Percentiles rank a stretch among this genome's conserved stretches.
phyloP scores from a whole-genome alignment of 2,888 invertebrate genomes.

The Drosophila hamatofila region DNA sequence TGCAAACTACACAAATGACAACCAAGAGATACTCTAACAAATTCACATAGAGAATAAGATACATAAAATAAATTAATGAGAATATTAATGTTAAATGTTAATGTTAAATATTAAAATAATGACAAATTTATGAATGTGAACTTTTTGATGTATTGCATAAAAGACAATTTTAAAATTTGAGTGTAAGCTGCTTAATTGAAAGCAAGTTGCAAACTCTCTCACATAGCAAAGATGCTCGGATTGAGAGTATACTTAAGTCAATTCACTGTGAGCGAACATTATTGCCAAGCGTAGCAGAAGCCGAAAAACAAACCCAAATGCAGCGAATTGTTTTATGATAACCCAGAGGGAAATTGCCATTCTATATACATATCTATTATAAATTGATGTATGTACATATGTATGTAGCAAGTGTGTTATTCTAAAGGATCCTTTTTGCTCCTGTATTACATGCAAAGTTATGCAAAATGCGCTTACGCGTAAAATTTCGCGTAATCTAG shows the following conservation, averaged over 20 bases:
- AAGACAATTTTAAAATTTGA: too few relatives aligned
- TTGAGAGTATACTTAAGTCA: constrained; percentile 14
- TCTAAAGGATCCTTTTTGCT: constrained; percentile 2
- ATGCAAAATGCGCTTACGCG: constrained; percentile 37
- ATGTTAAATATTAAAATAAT: too few relatives aligned
- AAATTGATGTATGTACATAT: background rate
- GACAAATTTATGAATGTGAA: too few relatives aligned
- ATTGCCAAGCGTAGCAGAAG: constrained; percentile 60
- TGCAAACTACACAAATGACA: background rate
- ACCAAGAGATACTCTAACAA: constrained; percentile 28
- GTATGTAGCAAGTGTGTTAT: background rate
- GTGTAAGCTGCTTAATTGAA: too few relatives aligned
- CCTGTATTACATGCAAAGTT: constrained; percentile 31
- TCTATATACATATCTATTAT: constrained; percentile 15
- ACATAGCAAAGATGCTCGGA: constrained; percentile 4
- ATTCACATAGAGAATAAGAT: background rate
- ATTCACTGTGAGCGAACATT: constrained; percentile 29
- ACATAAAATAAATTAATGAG: background rate
- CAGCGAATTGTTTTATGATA: constrained; percentile 56
- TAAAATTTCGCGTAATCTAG: constrained; percentile 14
- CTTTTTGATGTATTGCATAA: too few relatives aligned
- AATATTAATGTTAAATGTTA: too few relatives aligned
- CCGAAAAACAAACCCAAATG: constrained; percentile 59
- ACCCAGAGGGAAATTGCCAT: constrained; percentile 50
- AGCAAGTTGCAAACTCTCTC: background rate